Conservation (phyloP, 2,797 vertebrate genomes). For the Xenops minutus region DNA sequence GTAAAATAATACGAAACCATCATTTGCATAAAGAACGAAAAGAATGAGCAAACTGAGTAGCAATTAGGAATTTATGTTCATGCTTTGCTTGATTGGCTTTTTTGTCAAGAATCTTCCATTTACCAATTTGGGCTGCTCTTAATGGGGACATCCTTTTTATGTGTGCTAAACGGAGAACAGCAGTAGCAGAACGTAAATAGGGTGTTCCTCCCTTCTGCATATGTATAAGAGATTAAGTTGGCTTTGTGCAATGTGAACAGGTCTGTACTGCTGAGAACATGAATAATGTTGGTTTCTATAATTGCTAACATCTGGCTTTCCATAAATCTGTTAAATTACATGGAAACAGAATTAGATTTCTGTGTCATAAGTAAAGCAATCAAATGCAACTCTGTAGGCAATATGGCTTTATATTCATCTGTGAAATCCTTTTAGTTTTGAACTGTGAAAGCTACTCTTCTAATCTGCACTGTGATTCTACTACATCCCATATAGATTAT, state of each 20-base stretch:
- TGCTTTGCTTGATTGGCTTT: constrained; percentile 19
- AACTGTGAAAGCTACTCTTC: neutral
- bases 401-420: constrained; percentile 57
- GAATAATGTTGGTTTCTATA: constrained; percentile 77
- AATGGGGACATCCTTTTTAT: constrained; percentile 39
- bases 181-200: constrained; percentile 52
- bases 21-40: constrained; percentile 41
- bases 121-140: constrained; percentile 32
- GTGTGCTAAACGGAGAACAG: constrained; percentile 50
- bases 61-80: constrained; percentile 34
- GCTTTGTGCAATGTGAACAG: constrained; percentile 75
- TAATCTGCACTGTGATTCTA: neutral
- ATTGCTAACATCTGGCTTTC: constrained; percentile 83
- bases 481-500: neutral
- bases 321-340: constrained; percentile 82
- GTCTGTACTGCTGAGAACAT: constrained; percentile 73
- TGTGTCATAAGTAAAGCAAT: constrained; percentile 76
- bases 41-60: neutral
- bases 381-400: constrained; percentile 71
- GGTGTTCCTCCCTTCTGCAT: constrained; percentile 57
- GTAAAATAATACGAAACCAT: constrained; percentile 22
- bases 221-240: constrained; percentile 68
- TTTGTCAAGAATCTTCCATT: constrained; percentile 20
- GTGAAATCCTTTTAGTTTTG: constrained; percentile 63
- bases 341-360: constrained; percentile 75